Conservation (phyloP, 2,888 invertebrate species). For the Cryptophagus acutangulus region DNA sequence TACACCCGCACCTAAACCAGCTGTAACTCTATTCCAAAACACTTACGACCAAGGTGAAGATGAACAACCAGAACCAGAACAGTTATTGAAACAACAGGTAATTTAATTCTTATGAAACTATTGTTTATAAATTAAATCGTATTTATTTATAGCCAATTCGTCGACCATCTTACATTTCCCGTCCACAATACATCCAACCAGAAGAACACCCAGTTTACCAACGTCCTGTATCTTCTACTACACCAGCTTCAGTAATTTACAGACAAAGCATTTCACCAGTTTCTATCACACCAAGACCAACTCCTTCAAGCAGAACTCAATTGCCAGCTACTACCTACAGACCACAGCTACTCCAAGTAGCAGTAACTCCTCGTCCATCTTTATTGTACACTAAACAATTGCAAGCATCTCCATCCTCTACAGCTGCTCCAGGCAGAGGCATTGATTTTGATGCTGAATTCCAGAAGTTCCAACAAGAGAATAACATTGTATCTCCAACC, state of each 20-base stretch:
- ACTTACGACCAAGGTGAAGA: conserved; percentile 62
- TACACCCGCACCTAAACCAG: conserved; percentile 46
- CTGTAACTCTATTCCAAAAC: conserved; percentile 69
- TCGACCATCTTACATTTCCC: conserved; percentile 43
- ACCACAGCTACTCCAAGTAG: conserved; percentile 56
- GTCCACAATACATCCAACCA: conserved; percentile 40
- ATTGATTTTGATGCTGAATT: conserved; percentile 71
- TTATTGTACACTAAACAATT: conserved; percentile 42
- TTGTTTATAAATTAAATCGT: conserved; percentile 4
- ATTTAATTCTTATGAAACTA: too few relatives aligned
- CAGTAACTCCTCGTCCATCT: conserved; percentile 56
- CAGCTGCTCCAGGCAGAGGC: conserved; percentile 35
- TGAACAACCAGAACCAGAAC: conserved; percentile 56
- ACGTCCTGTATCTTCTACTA: conserved; percentile 48
- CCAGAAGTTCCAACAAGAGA: conserved; percentile 65
- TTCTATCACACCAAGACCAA: conserved; percentile 55
- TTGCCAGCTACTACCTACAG: conserved; percentile 64
- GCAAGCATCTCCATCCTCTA: conserved; percentile 33
- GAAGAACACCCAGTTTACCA: conserved; percentile 34
- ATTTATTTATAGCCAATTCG: conserved; percentile 36
- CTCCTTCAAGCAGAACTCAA: conserved; percentile 46
- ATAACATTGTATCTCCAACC: conserved; percentile 55
- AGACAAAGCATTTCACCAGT: conserved; percentile 50
- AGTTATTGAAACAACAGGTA: conserved; percentile 40
- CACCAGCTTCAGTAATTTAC: conserved; percentile 46